Conservation (phyloP, 2,113 vertebrate genomes). For the Hippopotamus amphibius region DNA sequence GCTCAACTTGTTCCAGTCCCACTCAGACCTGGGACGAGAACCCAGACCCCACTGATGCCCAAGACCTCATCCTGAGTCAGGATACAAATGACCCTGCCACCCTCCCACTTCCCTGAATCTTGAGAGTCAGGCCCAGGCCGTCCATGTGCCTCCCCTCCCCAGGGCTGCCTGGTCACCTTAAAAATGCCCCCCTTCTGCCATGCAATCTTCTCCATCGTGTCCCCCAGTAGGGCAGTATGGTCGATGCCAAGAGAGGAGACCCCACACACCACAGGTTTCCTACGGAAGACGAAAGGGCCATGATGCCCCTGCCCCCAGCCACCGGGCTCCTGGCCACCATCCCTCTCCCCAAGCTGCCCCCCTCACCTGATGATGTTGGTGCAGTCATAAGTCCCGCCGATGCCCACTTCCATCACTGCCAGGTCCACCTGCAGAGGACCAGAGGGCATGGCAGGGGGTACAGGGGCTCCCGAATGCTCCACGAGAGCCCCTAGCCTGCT, state of each 20-base stretch:
- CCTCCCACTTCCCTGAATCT: background rate
- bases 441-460: background rate
- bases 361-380: conserved; percentile 96
- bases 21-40: background rate
- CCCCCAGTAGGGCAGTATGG: conserved; percentile 96
- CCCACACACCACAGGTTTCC: conserved; percentile 95
- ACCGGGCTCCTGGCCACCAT: background rate
- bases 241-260: conserved; percentile 95
- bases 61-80: background rate
- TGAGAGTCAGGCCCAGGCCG: background rate
- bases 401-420: conserved; percentile 96
- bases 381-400: conserved; percentile 96
- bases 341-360: background rate
- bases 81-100: background rate
- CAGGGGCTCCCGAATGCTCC: accelerated
- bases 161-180: conserved; percentile 88
- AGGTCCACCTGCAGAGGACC: conserved; percentile 90
- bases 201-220: conserved; percentile 96
- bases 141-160: background rate
- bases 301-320: background rate
- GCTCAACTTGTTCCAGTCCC: background rate
- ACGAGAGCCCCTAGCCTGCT: background rate
- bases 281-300: conserved; percentile 68
- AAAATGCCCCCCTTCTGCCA: conserved; percentile 99
- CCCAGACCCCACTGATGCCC: background rate